Evolutionary conservation across 2,797 vertebrate species (phyloP), one percentile per base, ranked within the genome.

Genomic region (Gymnodraco acuticeps): DNA sequence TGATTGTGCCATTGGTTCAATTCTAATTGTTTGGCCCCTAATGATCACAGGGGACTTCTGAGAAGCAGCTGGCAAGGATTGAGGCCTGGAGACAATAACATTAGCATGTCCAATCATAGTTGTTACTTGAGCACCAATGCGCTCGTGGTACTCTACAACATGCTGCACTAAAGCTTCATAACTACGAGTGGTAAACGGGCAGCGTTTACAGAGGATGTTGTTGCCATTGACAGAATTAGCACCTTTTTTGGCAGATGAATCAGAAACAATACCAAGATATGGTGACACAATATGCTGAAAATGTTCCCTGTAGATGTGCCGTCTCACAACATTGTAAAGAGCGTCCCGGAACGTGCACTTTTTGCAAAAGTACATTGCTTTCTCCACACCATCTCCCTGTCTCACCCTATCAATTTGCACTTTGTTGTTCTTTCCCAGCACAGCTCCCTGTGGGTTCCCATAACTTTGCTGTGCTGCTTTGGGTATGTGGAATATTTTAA

Each of bases 261-360:
- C 96, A 10, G 96, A 93, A 84, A 96, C 95, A 94, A 96, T 96
- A 33, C 96, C 96, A 82, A 99, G 90, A 79, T 99, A 99, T 70
- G 98, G 97, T 68, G 97, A 95, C 71, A 97, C 97, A 89, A 99
- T 96, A 42, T 99, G 98, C 90, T 98, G 96, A 94, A 99, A 99
- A 93, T 99, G 98, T 97, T 99, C 98, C 95, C 98, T 97, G 95
- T 99, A 99, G 92, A 99, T 99, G 94, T 99, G 98, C 89, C 98
- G 96, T 89, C 97, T 96, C 88, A 99, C 98, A 82, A 99, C 96
- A 87, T 99, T 98, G 79, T 99, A 99, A 42, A 99, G 96, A 72
- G 96, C 95, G 90, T 99, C 98, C 79, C 97, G 96, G 87, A 98
- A 99, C 80, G 97, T 96, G 95, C 98, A 99, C 93, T 98, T 99